Evolutionary conservation across 2,797 vertebrate species (phyloP).

Genomic region (Eulemur mongoz): DNA sequence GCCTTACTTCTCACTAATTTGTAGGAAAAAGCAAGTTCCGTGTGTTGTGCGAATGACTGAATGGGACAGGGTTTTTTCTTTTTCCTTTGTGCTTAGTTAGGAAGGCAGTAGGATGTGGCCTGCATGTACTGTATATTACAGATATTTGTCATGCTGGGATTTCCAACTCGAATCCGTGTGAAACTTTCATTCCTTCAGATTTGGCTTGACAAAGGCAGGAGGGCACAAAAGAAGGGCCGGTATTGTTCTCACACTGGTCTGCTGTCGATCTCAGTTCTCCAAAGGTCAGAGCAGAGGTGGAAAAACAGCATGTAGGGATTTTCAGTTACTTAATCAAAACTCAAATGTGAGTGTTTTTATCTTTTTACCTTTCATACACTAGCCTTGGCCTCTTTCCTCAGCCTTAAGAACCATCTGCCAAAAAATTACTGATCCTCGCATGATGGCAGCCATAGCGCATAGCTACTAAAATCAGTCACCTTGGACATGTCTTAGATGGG

Average conservation of each 20-base stretch:
- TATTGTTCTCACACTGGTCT: conserved; percentile 64
- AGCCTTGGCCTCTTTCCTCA: conserved; percentile 81
- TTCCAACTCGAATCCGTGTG: conserved; percentile 67
- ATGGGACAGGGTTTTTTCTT: conserved; percentile 51
- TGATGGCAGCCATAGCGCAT: conserved; percentile 69
- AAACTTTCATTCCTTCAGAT: conserved; percentile 75
- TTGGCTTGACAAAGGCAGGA: conserved; percentile 74
- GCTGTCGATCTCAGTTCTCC: conserved; percentile 59
- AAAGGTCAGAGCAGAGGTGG: conserved; percentile 79
- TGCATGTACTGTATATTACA: conserved; percentile 81
- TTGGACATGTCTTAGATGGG: conserved; percentile 13
- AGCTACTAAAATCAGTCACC: conserved; percentile 64
- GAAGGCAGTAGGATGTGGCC: conserved; percentile 71
- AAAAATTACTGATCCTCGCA: conserved; percentile 69
- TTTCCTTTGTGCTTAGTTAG: conserved; percentile 66
- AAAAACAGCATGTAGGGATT: conserved; percentile 67
- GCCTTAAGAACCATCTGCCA: conserved; percentile 81
- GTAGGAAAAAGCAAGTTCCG: conserved; percentile 75
- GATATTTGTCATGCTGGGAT: conserved; percentile 77
- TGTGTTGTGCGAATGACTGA: conserved; percentile 58
- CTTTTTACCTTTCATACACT: conserved; percentile 79
- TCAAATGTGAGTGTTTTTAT: conserved; percentile 77
- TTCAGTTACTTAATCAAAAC: conserved; percentile 81
- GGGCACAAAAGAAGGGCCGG: conserved; percentile 63
- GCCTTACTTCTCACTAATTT: conserved; percentile 74